A percentile compares a stretch with the other conserved stretches of the same genome.
Conservation (phyloP, 2,113 vertebrate species). For the human region GRCh38 chr2:157724501-157725000, state of each 20-base stretch:
- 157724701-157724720: not conserved
- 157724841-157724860: not conserved
- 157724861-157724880: not conserved
- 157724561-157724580: too few relatives aligned
- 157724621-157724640: not conserved
- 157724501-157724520: too few relatives aligned
- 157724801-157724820: not conserved
- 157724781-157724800: not conserved
- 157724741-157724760: not conserved
- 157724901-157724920: not conserved
- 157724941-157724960: not conserved
- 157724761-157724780: not conserved
- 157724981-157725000: not conserved
- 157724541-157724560: too few relatives aligned
- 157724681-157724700: not conserved
- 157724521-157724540: too few relatives aligned
- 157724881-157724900: not conserved
- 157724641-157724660: not conserved
- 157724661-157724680: not conserved
- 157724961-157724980: not conserved
- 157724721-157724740: not conserved
- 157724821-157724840: not conserved
- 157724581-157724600: too few relatives aligned
- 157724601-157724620: too few relatives aligned
- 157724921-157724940: not conserved